Conservation (phyloP, 2,797 vertebrate species). For the Sebastes diaconus region DNA sequence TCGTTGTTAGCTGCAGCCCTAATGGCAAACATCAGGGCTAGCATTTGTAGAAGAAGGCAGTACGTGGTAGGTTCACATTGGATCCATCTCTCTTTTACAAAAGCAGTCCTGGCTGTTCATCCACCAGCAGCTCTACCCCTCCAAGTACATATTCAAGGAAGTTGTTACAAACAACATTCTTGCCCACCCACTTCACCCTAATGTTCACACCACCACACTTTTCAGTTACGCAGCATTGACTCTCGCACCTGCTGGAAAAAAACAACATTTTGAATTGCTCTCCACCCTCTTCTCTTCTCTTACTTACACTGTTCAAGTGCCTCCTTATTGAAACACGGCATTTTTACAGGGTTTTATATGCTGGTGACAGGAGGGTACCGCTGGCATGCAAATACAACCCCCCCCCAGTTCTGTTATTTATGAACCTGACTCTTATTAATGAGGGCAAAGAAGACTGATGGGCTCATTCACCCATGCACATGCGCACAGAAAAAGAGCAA, state of each 20-base stretch:
- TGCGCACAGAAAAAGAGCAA: slow-evolving; percentile 15
- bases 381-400: background rate
- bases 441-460: slow-evolving; percentile 73
- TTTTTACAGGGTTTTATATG: slow-evolving; percentile 37
- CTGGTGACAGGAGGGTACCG: slow-evolving; percentile 15
- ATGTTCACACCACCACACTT: background rate
- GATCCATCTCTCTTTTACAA: background rate
- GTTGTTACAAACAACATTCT: slow-evolving; percentile 24
- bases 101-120: slow-evolving; percentile 12
- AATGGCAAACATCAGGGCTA: slow-evolving; percentile 15
- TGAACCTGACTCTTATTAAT: slow-evolving; percentile 71
- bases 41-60: background rate
- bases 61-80: background rate
- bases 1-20: background rate
- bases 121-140: background rate
- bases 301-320: background rate
- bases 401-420: slow-evolving; percentile 58
- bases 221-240: slow-evolving; percentile 24
- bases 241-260: slow-evolving; percentile 18
- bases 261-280: slow-evolving; percentile 5
- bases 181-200: slow-evolving; percentile 11
- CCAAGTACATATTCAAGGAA: slow-evolving; percentile 16
- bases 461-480: slow-evolving; percentile 45
- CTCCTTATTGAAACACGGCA: slow-evolving; percentile 4
- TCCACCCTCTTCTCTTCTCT: background rate